Evolutionary conservation across 2,113 vertebrate species (phyloP).

Genomic region (Oryzias woworae): DNA sequence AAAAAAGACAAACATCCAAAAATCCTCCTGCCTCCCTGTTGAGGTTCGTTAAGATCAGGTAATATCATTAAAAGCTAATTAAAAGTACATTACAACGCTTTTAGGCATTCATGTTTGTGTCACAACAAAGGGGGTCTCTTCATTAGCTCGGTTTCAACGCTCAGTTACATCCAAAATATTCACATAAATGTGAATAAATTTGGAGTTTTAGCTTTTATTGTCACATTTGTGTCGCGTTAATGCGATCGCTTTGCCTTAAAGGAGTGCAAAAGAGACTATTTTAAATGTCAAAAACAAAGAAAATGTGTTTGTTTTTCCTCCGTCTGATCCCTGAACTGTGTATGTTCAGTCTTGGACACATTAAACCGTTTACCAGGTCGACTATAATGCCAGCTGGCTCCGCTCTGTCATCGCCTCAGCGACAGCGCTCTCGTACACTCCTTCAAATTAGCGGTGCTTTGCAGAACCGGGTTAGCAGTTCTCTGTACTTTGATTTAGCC

Average conservation of each 20-base stretch:
- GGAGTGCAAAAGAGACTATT: too few relatives aligned
- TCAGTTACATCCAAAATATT: neutral
- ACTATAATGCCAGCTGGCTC: constrained; percentile 44
- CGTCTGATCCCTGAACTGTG: neutral
- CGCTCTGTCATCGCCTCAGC: constrained; percentile 55
- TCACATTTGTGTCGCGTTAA: too few relatives aligned
- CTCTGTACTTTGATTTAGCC: constrained; percentile 20
- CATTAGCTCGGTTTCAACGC: constrained; percentile 29
- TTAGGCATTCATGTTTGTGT: constrained; percentile 39
- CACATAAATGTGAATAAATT: neutral
- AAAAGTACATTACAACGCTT: constrained; percentile 58
- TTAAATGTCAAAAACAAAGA: neutral
- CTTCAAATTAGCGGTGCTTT: constrained; percentile 39
- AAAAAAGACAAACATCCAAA: neutral
- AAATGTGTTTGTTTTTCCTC: neutral
- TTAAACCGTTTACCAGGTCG: constrained; percentile 30
- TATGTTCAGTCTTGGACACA: constrained; percentile 15
- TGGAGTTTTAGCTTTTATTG: too few relatives aligned
- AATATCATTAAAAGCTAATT: constrained; percentile 67
- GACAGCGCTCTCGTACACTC: constrained; percentile 30
- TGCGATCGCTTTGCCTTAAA: too few relatives aligned
- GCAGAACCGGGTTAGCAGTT: constrained; percentile 39
- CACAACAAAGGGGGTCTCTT: constrained; percentile 40
- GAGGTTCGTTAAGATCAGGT: constrained; percentile 65
- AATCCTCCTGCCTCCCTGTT: constrained; percentile 20